phyloP scores from a whole-genome alignment of 2,113 vertebrate species.

The Ageneiosus marmoratus region DNA sequence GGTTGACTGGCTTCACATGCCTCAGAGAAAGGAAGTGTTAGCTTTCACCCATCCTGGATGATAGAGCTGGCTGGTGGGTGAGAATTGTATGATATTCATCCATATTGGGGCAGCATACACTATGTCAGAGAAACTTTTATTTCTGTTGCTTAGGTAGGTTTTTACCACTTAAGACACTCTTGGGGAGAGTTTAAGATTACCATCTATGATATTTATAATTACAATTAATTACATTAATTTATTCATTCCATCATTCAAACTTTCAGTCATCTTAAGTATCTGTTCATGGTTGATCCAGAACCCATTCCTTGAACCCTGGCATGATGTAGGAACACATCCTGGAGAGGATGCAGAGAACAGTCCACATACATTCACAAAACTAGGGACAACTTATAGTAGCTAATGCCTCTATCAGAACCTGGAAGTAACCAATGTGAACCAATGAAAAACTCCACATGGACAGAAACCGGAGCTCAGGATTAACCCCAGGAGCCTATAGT shows the following conservation, averaged over 20 bases:
- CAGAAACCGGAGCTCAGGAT: neutral
- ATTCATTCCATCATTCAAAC: too few species aligned
- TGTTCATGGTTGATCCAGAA: neutral
- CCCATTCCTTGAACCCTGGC: neutral
- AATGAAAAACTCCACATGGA: neutral
- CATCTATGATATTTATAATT: neutral
- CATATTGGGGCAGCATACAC: neutral
- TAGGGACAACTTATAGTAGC: neutral
- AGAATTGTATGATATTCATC: neutral
- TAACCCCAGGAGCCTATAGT: neutral
- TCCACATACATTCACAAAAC: too few species aligned
- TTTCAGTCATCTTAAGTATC: neutral
- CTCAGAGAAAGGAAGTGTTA: neutral
- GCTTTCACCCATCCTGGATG: neutral
- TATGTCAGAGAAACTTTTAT: neutral
- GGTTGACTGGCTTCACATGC: neutral
- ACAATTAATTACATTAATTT: neutral
- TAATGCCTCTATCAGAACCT: neutral
- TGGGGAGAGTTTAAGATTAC: neutral
- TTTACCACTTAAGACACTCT: neutral
- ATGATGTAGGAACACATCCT: neutral
- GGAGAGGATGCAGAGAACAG: too few species aligned
- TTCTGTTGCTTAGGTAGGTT: slow-evolving; percentile 10
- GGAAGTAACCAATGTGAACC: neutral
- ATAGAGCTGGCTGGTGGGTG: neutral